These are phyloP conservation scores for Etheostoma nigrum DNA, from an alignment of 2,797 vertebrate genomes.

Conservation along the genomic window DNA sequence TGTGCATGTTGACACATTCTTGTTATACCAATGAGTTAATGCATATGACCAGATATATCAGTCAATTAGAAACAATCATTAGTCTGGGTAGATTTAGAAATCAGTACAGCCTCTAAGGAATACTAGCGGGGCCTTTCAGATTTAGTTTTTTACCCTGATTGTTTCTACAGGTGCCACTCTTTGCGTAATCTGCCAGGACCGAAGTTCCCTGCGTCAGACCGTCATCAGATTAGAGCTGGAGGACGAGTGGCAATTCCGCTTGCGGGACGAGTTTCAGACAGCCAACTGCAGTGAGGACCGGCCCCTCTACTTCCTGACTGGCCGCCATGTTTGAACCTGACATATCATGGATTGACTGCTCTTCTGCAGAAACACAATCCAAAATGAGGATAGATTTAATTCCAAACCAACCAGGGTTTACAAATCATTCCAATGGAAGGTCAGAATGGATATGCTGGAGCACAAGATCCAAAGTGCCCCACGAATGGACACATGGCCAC, in stretches of 20 bases:
- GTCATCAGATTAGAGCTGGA: slow-evolving; percentile 96
- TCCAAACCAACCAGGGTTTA: slow-evolving; percentile 47
- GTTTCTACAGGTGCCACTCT: slow-evolving; percentile 92
- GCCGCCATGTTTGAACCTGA: slow-evolving; percentile 90
- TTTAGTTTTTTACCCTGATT: neutral
- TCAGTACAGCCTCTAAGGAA: neutral
- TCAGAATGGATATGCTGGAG: slow-evolving; percentile 19
- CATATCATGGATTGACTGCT: neutral
- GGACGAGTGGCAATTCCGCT: slow-evolving; percentile 98
- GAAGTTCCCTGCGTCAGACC: slow-evolving; percentile 96
- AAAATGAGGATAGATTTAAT: slow-evolving; percentile 21
- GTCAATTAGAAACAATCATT: neutral
- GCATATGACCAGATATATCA: neutral
- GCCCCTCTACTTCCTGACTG: slow-evolving; percentile 96
- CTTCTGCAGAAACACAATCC: slow-evolving; percentile 38
- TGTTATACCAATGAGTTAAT: too few species aligned
- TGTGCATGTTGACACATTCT: neutral
- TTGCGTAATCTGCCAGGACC: slow-evolving; percentile 97
- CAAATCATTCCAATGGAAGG: slow-evolving; percentile 35
- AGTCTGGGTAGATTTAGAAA: neutral
- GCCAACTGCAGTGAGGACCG: slow-evolving; percentile 96
- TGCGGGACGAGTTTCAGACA: slow-evolving; percentile 98
- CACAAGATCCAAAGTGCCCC: slow-evolving; percentile 25
- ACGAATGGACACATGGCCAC: slow-evolving; percentile 42
- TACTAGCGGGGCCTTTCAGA: neutral